Percentiles rank a stretch among this genome's conserved stretches.
Evolutionary conservation across 2,797 vertebrate genomes (phyloP).

Genomic region (Ara ararauna): DNA sequence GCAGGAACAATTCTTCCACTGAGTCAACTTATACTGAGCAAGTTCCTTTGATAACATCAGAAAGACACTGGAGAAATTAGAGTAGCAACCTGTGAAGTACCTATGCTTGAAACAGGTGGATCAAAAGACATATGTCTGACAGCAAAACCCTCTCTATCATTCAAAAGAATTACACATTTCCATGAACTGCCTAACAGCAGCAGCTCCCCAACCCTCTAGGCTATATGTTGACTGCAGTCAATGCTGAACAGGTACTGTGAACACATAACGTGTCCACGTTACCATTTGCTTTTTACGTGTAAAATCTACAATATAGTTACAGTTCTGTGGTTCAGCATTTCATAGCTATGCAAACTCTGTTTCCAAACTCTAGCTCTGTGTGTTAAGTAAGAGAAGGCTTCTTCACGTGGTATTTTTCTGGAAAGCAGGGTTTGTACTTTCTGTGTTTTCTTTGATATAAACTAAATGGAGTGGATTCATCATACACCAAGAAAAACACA

Average conservation of each 20-base stretch:
- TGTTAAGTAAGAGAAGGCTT: background rate
- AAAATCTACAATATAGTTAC: background rate
- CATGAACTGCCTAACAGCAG: background rate
- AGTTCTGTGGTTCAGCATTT: background rate
- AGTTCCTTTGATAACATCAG: background rate
- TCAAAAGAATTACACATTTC: background rate
- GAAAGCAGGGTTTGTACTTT: background rate
- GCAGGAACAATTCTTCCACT: background rate
- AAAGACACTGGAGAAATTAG: background rate
- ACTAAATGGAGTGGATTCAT: background rate
- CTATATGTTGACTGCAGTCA: fast-evolving
- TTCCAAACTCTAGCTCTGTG: background rate
- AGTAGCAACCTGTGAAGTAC: background rate
- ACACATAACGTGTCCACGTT: background rate
- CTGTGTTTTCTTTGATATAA: background rate
- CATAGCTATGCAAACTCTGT: background rate
- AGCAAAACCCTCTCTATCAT: background rate
- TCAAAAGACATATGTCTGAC: background rate
- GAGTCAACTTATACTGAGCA: background rate
- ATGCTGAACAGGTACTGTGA: background rate
- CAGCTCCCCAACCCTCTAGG: background rate
- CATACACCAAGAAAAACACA: background rate
- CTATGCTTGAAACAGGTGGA: background rate
- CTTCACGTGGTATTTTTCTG: background rate
- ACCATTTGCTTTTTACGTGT: background rate